Base-by-base conservation (phyloP, 2,888 invertebrate genomes). In the Meghimatium bilineatum region DNA sequence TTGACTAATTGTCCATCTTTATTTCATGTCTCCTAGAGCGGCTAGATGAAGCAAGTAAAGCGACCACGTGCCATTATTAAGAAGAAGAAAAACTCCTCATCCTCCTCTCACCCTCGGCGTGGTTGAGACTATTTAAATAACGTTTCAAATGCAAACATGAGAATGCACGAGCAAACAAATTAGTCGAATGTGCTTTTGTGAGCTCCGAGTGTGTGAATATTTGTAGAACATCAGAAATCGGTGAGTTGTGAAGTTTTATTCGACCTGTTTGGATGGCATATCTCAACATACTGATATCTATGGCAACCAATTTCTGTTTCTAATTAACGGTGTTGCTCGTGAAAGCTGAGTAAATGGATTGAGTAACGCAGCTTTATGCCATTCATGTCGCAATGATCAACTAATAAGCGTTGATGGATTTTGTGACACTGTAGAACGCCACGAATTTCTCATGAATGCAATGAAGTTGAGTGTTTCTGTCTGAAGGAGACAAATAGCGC, bases 81-180 rank as follows among this genome's bases (percentile, higher is more conserved):
- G 44, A 12, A 12, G 44, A 80, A 34, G 14, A 26, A 38, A 52
- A 34, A 1, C 56, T 36, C 80, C 49, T 32, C 74, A 44, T 12
- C 23, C 49, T 32, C 74, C 74, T 12, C 23, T 29, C 34, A 6
- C 80, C 71, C 71, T 56, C 12, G 26, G 52, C 26, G 26, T 14
- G 34, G 34, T 80, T 20, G 60, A 32, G 69, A 71, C 23, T 80
- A 71, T 71, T 80, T 80, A 80, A 71, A 80, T 52, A 71, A n/a
- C 60, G 38, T 36, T 52, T 23, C 71, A n/a, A 32, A 34, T 71
- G 71, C 80, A 80, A 80, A 80, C 80, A 80, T 17, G 56, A 69
- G 80, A 52, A 71, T 71, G 60, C 52, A 69, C 69, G 71, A 26
- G 56, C 80, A 80, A 71, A 80, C 80, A 80, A 71, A 80, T 80